A percentile compares a stretch with the other conserved stretches of the same genome.
phyloP scores from a whole-genome alignment of 2,888 invertebrate species.

The Lithophane ornitopus region DNA sequence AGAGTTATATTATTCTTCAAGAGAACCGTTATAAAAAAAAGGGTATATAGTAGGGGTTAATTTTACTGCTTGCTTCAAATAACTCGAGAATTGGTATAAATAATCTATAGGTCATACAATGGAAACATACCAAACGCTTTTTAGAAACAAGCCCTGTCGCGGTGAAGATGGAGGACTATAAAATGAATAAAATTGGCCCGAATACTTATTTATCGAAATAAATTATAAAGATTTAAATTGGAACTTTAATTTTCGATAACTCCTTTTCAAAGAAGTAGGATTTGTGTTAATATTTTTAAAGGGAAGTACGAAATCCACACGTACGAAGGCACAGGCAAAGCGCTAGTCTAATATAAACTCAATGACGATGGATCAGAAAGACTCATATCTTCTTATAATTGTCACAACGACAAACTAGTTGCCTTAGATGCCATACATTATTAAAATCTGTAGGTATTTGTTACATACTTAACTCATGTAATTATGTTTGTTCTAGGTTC shows the following conservation, averaged over 20 bases:
- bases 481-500: neutral
- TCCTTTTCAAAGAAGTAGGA: no score
- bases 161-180: neutral
- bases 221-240: neutral
- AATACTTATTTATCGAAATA: neutral
- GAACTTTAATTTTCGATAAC: neutral
- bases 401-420: neutral
- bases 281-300: no score
- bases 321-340: no score
- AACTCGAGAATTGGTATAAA: neutral
- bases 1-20: no score
- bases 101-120: neutral
- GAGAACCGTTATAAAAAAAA: no score
- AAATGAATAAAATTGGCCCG: neutral
- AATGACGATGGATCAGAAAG: neutral
- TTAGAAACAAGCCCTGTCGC: neutral
- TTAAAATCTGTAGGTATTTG: neutral
- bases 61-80: neutral
- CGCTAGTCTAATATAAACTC: neutral
- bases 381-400: neutral
- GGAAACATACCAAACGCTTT: neutral
- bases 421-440: neutral
- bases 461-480: neutral
- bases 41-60: no score
- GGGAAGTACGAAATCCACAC: no score